A percentile compares a stretch with the other conserved stretches of the same genome.
phyloP scores from a whole-genome alignment of 2,888 invertebrate genomes.

The Norana najaformis region DNA sequence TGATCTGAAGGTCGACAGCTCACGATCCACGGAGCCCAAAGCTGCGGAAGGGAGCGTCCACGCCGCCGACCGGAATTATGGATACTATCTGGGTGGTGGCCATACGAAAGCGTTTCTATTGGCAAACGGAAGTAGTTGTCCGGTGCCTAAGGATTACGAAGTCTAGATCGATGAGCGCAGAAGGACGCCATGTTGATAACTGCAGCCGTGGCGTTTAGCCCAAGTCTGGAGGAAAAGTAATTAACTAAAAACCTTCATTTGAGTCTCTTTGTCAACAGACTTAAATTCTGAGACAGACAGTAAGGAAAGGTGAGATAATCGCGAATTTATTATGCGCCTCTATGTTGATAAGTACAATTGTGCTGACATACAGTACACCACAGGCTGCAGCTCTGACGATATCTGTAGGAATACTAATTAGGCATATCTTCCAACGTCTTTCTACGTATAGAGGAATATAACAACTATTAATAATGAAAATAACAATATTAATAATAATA shows the following conservation, averaged over 20 bases:
- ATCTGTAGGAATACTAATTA: too few relatives aligned
- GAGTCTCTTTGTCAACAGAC: not conserved
- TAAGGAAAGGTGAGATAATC: not conserved
- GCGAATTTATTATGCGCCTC: slow-evolving; percentile 1
- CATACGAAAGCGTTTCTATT: not conserved
- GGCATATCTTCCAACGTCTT: too few relatives aligned
- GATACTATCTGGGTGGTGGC: not conserved
- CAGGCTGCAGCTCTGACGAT: too few relatives aligned
- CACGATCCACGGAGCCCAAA: not conserved
- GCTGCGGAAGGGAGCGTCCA: not conserved
- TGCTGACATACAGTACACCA: too few relatives aligned
- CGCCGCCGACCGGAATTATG: not conserved
- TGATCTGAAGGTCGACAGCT: not conserved
- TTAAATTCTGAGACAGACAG: not conserved
- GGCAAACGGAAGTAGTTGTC: not conserved
- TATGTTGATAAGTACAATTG: too few relatives aligned
- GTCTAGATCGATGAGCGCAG: not conserved
- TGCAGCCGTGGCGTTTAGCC: not conserved
- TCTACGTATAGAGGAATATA: too few relatives aligned
- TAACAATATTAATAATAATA: too few relatives aligned
- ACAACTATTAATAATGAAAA: too few relatives aligned
- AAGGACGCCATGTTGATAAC: not conserved
- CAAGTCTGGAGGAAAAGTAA: not conserved
- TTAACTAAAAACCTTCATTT: not conserved
- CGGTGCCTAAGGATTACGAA: not conserved